Percentiles rank a stretch among this genome's conserved stretches.
Conservation (phyloP, 1,140 invertebrate genomes). For the Lepidurus packardi region DNA sequence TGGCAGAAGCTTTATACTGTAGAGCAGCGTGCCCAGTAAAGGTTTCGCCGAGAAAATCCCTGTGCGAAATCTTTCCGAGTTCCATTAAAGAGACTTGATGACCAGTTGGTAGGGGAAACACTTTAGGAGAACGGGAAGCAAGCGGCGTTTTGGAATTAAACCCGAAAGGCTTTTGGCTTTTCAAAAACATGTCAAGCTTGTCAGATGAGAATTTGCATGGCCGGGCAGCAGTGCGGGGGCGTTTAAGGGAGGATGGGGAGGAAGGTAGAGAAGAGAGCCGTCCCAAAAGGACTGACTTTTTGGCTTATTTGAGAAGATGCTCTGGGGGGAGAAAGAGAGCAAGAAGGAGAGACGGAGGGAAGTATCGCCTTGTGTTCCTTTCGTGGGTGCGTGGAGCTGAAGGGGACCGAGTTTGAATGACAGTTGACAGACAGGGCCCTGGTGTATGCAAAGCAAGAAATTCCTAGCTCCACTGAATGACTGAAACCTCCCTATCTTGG, state of each 20-base stretch:
- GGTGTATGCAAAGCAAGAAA: slow-evolving; percentile 21
- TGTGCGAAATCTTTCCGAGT: neutral
- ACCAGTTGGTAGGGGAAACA: neutral
- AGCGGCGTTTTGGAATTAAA: slow-evolving; percentile 15
- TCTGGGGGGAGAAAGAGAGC: neutral
- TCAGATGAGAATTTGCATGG: slow-evolving; percentile 18
- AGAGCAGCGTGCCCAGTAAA: too few relatives aligned
- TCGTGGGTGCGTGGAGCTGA: slow-evolving; percentile 18
- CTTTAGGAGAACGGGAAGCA: neutral
- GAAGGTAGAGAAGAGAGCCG: slow-evolving; percentile 17
- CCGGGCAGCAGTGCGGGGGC: slow-evolving; percentile 10
- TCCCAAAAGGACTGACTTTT: neutral
- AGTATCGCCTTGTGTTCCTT: slow-evolving; percentile 21
- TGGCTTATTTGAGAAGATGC: slow-evolving; percentile 21
- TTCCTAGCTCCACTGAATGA: slow-evolving; percentile 16
- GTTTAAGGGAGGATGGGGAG: slow-evolving; percentile 10
- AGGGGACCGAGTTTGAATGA: slow-evolving; percentile 3
- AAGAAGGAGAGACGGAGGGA: neutral
- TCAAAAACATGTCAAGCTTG: slow-evolving; percentile 22
- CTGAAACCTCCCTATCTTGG: slow-evolving; percentile 2
- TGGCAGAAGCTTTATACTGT: neutral
- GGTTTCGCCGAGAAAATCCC: neutral
- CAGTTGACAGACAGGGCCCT: slow-evolving; percentile 13
- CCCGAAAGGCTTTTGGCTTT: slow-evolving; percentile 5
- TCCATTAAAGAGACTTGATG: neutral